A percentile compares a stretch with the other conserved stretches of the same genome.
phyloP scores from a whole-genome alignment of 2,113 vertebrate genomes.

The Baryphthengus martii region DNA sequence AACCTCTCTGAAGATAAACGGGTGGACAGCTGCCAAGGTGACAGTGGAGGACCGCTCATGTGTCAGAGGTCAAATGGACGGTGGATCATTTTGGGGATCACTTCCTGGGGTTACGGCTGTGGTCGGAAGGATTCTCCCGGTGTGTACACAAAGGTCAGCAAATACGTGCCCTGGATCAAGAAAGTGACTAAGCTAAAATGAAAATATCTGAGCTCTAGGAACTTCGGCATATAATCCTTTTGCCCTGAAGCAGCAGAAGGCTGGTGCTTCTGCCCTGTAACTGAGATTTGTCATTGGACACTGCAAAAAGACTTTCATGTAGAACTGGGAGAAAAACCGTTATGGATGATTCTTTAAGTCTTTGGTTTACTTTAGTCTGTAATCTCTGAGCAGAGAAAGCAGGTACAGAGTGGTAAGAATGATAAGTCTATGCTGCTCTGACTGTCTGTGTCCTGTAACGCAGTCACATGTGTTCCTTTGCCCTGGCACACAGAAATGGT shows the following conservation, averaged over 20 bases:
- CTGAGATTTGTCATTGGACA: background rate
- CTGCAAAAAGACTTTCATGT: background rate
- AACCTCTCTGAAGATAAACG: conserved; percentile 83
- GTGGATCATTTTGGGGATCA: conserved; percentile 85
- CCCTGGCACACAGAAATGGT: background rate
- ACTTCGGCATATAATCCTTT: background rate
- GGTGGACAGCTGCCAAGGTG: conserved; percentile 84
- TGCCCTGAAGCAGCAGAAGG: background rate
- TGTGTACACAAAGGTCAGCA: conserved; percentile 87
- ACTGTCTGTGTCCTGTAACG: background rate
- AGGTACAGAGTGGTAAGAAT: background rate
- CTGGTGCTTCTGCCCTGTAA: background rate
- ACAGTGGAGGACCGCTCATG: conserved; percentile 87
- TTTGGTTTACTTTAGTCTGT: background rate
- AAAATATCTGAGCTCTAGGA: background rate
- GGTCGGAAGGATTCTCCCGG: conserved; percentile 82
- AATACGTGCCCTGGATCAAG: conserved; percentile 85
- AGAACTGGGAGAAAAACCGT: background rate
- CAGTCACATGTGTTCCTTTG: background rate
- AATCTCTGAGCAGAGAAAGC: background rate
- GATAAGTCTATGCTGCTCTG: background rate
- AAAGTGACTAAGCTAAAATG: conserved; percentile 71
- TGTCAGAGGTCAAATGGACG: conserved; percentile 79
- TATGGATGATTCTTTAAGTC: background rate
- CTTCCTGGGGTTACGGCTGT: conserved; percentile 87